Percentiles rank a stretch among this genome's conserved stretches.
phyloP scores from a whole-genome alignment of 2,797 vertebrate genomes.

The Ctenochaetus hawaiiensis region DNA sequence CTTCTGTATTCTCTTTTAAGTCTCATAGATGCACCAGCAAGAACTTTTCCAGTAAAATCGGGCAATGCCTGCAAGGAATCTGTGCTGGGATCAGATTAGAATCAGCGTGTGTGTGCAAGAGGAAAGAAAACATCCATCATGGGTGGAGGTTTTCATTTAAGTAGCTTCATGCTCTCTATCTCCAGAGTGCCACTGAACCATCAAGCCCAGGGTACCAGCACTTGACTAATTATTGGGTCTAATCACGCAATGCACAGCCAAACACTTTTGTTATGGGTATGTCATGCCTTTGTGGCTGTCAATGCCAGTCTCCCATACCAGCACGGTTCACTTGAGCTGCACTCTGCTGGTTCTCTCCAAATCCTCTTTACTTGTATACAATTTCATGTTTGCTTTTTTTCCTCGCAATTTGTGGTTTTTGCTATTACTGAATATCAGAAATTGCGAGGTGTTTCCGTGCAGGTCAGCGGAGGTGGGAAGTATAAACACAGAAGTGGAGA shows the following conservation, averaged over 20 bases:
- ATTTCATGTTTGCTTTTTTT: conserved; percentile 52
- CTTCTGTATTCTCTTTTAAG: neutral
- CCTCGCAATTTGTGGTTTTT: conserved; percentile 44
- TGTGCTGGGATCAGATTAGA: conserved; percentile 69
- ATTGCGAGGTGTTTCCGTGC: conserved; percentile 67
- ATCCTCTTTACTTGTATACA: conserved; percentile 53
- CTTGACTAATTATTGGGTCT: conserved; percentile 81
- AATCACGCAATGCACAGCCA: conserved; percentile 70
- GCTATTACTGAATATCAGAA: conserved; percentile 50
- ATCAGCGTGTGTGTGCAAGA: conserved; percentile 64
- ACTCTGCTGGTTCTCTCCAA: conserved; percentile 65
- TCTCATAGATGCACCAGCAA: conserved; percentile 25
- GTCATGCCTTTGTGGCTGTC: conserved; percentile 75
- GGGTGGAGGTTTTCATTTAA: conserved; percentile 75
- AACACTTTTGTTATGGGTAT: conserved; percentile 70
- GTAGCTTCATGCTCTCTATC: conserved; percentile 75
- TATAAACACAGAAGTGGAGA: conserved; percentile 60
- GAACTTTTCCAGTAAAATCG: conserved; percentile 23
- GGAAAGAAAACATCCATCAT: conserved; percentile 75
- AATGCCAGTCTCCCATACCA: conserved; percentile 73
- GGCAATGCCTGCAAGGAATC: conserved; percentile 58
- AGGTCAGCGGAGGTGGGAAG: conserved; percentile 75
- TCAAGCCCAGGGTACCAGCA: conserved; percentile 86
- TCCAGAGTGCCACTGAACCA: conserved; percentile 81
- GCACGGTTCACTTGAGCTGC: conserved; percentile 67